These are phyloP conservation scores for Coremacera marginata DNA, from an alignment of 2,888 invertebrate species.

Conservation along the genomic window DNA sequence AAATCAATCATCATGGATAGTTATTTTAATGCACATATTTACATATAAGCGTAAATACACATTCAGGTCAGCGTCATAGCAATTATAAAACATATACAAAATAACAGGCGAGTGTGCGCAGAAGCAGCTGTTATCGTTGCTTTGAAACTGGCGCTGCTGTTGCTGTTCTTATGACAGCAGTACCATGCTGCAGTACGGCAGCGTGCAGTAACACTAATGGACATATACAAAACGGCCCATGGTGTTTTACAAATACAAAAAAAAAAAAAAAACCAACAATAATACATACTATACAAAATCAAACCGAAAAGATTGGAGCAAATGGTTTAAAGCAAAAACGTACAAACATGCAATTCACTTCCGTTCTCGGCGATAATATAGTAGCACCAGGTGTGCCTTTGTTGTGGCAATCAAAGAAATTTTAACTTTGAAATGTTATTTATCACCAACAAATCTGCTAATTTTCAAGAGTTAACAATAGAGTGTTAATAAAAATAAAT, in stretches of 20 bases:
- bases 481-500: neutral
- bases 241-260: no score
- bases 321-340: neutral
- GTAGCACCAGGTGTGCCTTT: conserved; percentile 4
- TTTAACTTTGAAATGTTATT: neutral
- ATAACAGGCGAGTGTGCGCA: no score
- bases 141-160: neutral
- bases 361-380: neutral
- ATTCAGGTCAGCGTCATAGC: no score
- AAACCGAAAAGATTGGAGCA: neutral
- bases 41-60: no score
- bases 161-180: neutral
- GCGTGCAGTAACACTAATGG: neutral
- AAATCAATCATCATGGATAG: no score
- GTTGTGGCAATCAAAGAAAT: neutral
- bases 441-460: neutral
- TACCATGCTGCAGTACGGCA: neutral
- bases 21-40: no score
- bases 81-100: no score
- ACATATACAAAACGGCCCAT: neutral
- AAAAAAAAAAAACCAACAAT: no score
- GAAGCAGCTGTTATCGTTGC: conserved; percentile 1
- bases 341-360: conserved; percentile 8
- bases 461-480: neutral
- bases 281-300: neutral